Evolutionary conservation across 30 jellyfish, hydroid and myxozoan genomes (phyloP).

Genomic region (Turritopsis dohrnii): DNA sequence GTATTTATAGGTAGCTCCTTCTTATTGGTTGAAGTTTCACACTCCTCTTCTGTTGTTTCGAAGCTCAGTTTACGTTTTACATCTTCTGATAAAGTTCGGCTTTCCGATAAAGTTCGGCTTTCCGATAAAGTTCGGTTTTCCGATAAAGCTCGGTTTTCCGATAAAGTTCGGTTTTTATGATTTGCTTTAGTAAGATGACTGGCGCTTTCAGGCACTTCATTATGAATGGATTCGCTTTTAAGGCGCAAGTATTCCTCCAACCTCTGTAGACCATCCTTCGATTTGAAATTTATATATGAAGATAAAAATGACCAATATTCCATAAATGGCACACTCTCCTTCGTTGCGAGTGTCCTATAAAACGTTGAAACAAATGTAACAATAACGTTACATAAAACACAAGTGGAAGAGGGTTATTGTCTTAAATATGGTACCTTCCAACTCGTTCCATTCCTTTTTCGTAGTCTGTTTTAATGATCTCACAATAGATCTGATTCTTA

Average conservation of each 20-base stretch:
- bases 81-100: neutral
- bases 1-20: neutral
- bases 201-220: no score
- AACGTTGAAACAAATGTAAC: neutral
- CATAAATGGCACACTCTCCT: constrained; percentile 59
- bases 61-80: constrained; percentile 33
- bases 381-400: neutral
- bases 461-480: constrained; percentile 48
- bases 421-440: constrained; percentile 56
- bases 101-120: no score
- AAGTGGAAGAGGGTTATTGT: neutral
- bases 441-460: constrained; percentile 86
- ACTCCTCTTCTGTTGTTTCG: constrained; percentile 16
- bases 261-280: constrained; percentile 48
- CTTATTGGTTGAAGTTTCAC: neutral
- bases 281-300: constrained; percentile 39
- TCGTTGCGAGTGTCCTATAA: constrained; percentile 46
- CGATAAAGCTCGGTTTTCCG: no score
- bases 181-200: neutral
- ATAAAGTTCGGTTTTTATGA: neutral
- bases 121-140: no score
- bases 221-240: constrained; percentile 1
- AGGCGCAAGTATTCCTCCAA: constrained; percentile 43
- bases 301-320: constrained; percentile 85
- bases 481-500: neutral